A percentile compares a stretch with the other conserved stretches of the same genome.
Evolutionary conservation across 2,113 vertebrate genomes (phyloP).

Genomic region (Pogonocichla stellata): DNA sequence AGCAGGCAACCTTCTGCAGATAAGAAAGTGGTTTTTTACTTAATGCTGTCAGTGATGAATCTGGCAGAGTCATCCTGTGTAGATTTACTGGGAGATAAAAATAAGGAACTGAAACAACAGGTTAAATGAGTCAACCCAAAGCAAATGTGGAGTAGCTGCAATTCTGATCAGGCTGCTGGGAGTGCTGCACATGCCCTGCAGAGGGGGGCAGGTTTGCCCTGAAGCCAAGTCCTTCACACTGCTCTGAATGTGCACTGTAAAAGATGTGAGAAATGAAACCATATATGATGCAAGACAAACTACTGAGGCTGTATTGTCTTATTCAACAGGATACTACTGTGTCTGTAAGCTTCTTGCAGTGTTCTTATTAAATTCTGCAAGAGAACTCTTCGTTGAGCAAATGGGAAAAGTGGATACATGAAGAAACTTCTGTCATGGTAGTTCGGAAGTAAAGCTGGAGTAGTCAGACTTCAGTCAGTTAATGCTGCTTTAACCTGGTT

Average conservation of each 20-base stretch:
- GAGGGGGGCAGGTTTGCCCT: not conserved
- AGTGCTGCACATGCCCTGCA: not conserved
- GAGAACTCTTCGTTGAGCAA: not conserved
- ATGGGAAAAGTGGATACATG: not conserved
- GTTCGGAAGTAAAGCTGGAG: not conserved
- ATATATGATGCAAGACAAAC: not conserved
- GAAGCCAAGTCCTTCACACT: not conserved
- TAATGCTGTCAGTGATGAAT: not conserved
- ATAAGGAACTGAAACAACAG: not conserved
- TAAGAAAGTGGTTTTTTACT: not conserved
- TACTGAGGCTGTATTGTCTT: not conserved
- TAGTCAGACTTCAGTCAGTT: not conserved
- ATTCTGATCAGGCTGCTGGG: not conserved
- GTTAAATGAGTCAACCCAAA: not conserved
- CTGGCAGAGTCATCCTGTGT: not conserved
- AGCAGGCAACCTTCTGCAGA: not conserved
- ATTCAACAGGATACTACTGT: conserved; percentile 13
- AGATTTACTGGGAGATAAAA: not conserved
- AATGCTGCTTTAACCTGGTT: conserved; percentile 28
- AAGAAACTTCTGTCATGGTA: conserved; percentile 3
- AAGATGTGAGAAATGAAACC: not conserved
- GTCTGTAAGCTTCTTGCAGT: conserved; percentile 9
- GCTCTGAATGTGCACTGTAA: not conserved
- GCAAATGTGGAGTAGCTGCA: not conserved
- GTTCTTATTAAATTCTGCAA: not conserved